phyloP scores from a whole-genome alignment of 2,888 invertebrate genomes.

The Junonia oenone region DNA sequence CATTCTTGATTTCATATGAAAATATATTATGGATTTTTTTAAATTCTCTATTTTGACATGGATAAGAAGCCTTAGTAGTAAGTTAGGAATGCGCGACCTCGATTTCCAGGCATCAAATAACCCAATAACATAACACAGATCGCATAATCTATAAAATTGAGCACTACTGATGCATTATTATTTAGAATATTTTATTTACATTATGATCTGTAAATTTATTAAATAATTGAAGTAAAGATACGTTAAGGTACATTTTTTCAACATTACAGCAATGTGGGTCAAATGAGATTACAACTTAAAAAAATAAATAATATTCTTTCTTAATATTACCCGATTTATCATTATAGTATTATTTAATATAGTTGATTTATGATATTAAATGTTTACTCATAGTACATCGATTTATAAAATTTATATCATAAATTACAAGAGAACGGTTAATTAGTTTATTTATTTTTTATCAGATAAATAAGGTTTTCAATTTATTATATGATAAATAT shows the following conservation, averaged over 20 bases:
- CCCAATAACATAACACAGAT: slow-evolving; percentile 14
- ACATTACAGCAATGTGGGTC: slow-evolving; percentile 46
- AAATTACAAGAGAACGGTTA: too few relatives aligned
- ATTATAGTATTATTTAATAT: too few relatives aligned
- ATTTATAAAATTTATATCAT: too few relatives aligned
- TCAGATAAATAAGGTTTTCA: too few relatives aligned
- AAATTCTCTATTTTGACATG: slow-evolving; percentile 30
- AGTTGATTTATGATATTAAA: too few relatives aligned
- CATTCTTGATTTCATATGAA: not conserved
- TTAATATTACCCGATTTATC: not conserved
- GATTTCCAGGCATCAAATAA: slow-evolving; percentile 23
- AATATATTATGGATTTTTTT: not conserved
- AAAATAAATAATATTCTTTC: not conserved
- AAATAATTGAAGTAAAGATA: too few relatives aligned
- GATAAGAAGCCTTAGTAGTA: slow-evolving; percentile 40
- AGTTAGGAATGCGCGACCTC: slow-evolving; percentile 34
- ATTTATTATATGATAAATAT: not conserved
- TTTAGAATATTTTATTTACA: too few relatives aligned
- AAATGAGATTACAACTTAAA: slow-evolving; percentile 37
- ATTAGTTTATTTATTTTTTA: too few relatives aligned
- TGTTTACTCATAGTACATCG: too few relatives aligned
- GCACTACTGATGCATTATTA: too few relatives aligned
- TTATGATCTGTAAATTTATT: not conserved
- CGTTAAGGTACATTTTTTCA: too few relatives aligned
- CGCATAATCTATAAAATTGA: slow-evolving; percentile 8